These are phyloP conservation scores for Butastur rufipennis DNA, from an alignment of 2,113 vertebrate species.

Conservation along the genomic window DNA sequence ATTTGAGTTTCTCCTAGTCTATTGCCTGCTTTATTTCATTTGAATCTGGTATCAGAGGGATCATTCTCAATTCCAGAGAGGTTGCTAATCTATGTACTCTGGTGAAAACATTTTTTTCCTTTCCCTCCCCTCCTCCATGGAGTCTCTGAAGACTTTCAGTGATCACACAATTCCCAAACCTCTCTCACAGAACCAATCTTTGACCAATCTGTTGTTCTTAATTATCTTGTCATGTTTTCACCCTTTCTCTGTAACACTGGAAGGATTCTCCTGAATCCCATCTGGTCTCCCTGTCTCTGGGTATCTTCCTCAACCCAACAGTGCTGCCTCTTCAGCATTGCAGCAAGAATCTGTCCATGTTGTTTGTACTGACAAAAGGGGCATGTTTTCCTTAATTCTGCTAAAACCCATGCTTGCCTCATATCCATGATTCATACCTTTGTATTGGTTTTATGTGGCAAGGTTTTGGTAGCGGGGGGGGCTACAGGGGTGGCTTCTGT, in stretches of 20 bases:
- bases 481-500: too few relatives aligned
- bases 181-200: background rate
- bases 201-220: background rate
- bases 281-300: background rate
- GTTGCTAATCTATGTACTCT: background rate
- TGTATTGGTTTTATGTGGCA: too few relatives aligned
- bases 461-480: too few relatives aligned
- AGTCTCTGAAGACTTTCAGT: background rate
- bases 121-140: accelerated
- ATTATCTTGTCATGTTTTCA: background rate
- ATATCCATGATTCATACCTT: background rate
- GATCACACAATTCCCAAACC: background rate
- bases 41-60: background rate
- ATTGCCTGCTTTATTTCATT: background rate
- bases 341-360: background rate
- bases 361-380: background rate
- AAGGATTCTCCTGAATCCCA: background rate
- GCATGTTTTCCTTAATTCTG: background rate
- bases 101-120: background rate
- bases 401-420: background rate
- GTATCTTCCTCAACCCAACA: background rate
- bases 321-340: background rate
- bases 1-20: background rate
- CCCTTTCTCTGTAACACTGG: background rate
- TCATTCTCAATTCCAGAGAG: background rate